Evolutionary conservation across 2,797 vertebrate genomes (phyloP).

Genomic region (Echiichthys vipera): DNA sequence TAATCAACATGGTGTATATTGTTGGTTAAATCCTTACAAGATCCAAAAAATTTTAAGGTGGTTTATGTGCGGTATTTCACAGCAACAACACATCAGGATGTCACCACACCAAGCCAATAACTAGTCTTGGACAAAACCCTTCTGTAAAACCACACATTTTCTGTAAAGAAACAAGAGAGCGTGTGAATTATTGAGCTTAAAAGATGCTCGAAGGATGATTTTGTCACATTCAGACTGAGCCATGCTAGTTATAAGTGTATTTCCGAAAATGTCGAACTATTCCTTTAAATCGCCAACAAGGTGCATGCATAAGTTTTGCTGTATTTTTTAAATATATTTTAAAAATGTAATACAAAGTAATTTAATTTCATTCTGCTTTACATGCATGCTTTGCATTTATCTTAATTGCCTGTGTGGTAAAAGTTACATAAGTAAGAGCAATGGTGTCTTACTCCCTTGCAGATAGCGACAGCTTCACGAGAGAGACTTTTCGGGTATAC

Average conservation of each 20-base stretch:
- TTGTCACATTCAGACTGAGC: background rate
- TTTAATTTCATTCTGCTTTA: background rate
- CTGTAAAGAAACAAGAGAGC: background rate
- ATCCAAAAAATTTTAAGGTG: background rate
- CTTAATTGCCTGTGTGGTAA: background rate
- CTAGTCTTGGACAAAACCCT: too few relatives aligned
- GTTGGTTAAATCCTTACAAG: background rate
- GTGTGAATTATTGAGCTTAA: background rate
- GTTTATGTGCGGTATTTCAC: background rate
- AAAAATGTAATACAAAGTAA: constrained; percentile 4
- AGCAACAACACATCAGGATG: background rate
- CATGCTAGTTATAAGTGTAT: background rate
- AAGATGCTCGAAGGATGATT: background rate
- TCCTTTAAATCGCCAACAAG: background rate
- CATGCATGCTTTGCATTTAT: background rate
- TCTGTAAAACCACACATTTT: background rate
- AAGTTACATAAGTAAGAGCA: background rate
- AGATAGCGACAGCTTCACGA: constrained; percentile 92
- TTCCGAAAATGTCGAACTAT: constrained; percentile 9
- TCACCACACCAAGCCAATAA: background rate
- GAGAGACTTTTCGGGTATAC: constrained; percentile 92
- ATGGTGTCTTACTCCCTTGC: constrained; percentile 89
- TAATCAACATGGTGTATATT: background rate
- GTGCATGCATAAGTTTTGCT: background rate
- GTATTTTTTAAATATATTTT: background rate